These are phyloP conservation scores for Protosalanx chinensis DNA, from an alignment of 2,797 vertebrate genomes.

Conservation along the genomic window DNA sequence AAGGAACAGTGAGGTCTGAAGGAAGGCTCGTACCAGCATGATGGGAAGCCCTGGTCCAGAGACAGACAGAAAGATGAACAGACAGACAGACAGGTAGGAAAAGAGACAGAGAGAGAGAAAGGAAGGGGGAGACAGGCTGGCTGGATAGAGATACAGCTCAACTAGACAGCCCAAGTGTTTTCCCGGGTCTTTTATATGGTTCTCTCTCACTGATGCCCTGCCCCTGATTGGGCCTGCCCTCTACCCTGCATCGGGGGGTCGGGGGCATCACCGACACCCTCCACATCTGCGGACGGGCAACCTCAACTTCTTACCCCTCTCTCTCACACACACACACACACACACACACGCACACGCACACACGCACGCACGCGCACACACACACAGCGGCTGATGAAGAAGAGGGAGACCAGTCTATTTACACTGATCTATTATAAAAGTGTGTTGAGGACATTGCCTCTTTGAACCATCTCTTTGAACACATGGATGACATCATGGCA, in stretches of 20 bases:
- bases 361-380: background rate
- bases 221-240: conserved; percentile 56
- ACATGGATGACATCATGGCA: conserved; percentile 8
- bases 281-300: background rate
- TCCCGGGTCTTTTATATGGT: conserved; percentile 62
- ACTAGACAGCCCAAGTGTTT: conserved; percentile 21
- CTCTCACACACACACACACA: background rate
- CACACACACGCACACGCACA: conserved; percentile 19
- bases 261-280: conserved; percentile 26
- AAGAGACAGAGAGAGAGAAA: conserved; percentile 11
- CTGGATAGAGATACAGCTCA: conserved; percentile 18
- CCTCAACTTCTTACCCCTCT: conserved; percentile 5
- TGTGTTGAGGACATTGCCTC: background rate
- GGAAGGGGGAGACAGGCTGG: conserved; percentile 7
- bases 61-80: conserved; percentile 21
- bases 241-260: conserved; percentile 42
- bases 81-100: conserved; percentile 7
- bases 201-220: conserved; percentile 44
- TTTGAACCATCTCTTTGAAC: background rate
- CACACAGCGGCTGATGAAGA: background rate
- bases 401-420: background rate
- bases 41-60: conserved; percentile 31
- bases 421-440: conserved; percentile 6
- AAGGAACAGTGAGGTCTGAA: conserved; percentile 73
- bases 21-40: conserved; percentile 69